phyloP scores from a whole-genome alignment of 2,888 invertebrate species.

The Eupithecia vulgata region DNA sequence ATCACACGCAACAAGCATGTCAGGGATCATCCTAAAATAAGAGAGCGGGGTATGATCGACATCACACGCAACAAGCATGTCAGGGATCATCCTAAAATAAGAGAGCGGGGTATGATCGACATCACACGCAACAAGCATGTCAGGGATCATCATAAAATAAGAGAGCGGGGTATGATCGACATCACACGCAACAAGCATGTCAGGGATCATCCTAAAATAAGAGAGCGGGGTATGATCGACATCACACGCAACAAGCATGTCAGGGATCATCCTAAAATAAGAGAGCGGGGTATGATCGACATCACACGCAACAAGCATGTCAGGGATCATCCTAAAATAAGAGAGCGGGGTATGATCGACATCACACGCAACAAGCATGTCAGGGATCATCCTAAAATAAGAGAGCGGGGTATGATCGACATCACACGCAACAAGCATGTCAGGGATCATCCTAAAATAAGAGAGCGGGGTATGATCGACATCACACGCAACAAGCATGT shows the following conservation, averaged over 20 bases:
- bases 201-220: conserved; percentile 92
- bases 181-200: no score
- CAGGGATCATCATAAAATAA: no score
- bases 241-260: conserved; percentile 94
- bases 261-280: no score
- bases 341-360: conserved; percentile 89
- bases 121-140: conserved; percentile 94
- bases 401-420: conserved; percentile 90
- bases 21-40: conserved; percentile 92
- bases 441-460: conserved; percentile 93
- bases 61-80: conserved; percentile 94
- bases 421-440: conserved; percentile 94
- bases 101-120: conserved; percentile 89
- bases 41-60: conserved; percentile 89
- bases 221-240: conserved; percentile 89
- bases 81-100: conserved; percentile 92
- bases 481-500: conserved; percentile 94
- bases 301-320: no score
- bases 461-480: conserved; percentile 90
- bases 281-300: conserved; percentile 92
- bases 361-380: conserved; percentile 94
- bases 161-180: conserved; percentile 92
- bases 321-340: conserved; percentile 92
- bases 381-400: no score
- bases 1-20: no score